Evolutionary conservation across 2,797 vertebrate species (phyloP), one percentile per base, ranked within the genome.

Genomic region (Acipenser ruthenus): DNA sequence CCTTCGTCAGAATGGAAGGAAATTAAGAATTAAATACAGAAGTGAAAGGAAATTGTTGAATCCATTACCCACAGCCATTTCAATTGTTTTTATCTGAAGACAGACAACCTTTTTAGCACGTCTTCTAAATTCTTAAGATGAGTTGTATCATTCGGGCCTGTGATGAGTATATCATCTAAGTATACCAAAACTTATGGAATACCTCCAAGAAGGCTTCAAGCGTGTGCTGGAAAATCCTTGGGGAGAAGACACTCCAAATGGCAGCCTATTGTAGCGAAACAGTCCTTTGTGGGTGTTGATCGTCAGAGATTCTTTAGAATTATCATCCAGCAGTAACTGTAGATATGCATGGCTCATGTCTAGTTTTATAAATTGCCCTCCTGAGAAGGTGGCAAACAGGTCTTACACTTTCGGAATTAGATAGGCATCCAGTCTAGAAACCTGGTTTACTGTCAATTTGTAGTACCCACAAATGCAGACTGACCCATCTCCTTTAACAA

Each of bases 11-110:
- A 13, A 13, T 58, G 12, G 55, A 58, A 11, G 55, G 55, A 58
- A 58, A 58, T 58, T 1, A 58, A 58, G 55, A 58, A n/a, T 58
- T 10, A 58, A 58, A 58, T 58, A 11, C 55, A 58, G 55, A n/a
- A 58, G 55, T 13, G 11, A 58, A 58, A 13, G 55, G 55, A 58
- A 58, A 58, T 58, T 58, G 55, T 58, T 58, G 55, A 58, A 58
- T 58, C 15, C 12, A 58, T 58, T 58, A 58, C 55, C 55, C 12
- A 13, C 6, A 6, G 55, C 1, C 12, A 58, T 58, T 13, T 58
- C 55, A n/a, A 58, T 58, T 58, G 55, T 58, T 58, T 53, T 58
- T 58, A 11, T 58, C 55, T 58, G 55, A 11, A 58, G 55, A 58
- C 15, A 58, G 37, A 37, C 37, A 37, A 37, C 37, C 37, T 37